Evolutionary conservation across 2,888 invertebrate genomes (phyloP), one percentile per base, ranked within the genome.

Genomic region (Saturnia pavonia): DNA sequence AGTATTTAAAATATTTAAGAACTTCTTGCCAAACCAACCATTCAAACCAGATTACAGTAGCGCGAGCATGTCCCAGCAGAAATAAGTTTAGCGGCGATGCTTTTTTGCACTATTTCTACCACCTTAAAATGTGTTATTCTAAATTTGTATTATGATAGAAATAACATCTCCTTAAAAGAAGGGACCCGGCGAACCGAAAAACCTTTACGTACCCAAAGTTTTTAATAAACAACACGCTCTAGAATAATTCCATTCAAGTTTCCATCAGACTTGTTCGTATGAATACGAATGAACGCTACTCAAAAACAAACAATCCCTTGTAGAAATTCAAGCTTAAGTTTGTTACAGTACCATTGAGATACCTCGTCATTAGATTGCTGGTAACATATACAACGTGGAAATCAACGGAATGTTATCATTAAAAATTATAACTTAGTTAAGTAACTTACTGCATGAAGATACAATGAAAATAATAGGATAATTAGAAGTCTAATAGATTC

Each of bases 241-340:
- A 72, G 72, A 80, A 80, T 80, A 79, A 80, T 78, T 78, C 75
- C 72, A 75, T 80, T 80, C 76, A 73, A 75, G 69, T 78, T 82
- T 79, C 77, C 78, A 73, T 75, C 71, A 70, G 75, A 79, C 71
- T 76, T 76, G 74, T 76, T 78, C 72, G 54, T 69, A 72, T 65
- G 65, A 65, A 65, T 65, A 65, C 65, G 65, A 65, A 45, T 68
- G 68, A 68, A 51, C 12, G 12, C 27, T n/a, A 51, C 68, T 68
- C 27, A 68, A 68, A 51, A 54, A 27, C 51, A 40, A 68, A 68
- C 68, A 54, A 54, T 54, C n/a, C 34, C 51, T 22, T 54, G 54
- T 16, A 45, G 54, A 34, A 34, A 68, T 34, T 54, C n/a, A 34
- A 45, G 34, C 22, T 27, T 68, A 45, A 27, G 54, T 40, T 51